A percentile compares a stretch with the other conserved stretches of the same genome.
Evolutionary conservation across 2,113 vertebrate species (phyloP).

Genomic region (Erinaceus europaeus): DNA sequence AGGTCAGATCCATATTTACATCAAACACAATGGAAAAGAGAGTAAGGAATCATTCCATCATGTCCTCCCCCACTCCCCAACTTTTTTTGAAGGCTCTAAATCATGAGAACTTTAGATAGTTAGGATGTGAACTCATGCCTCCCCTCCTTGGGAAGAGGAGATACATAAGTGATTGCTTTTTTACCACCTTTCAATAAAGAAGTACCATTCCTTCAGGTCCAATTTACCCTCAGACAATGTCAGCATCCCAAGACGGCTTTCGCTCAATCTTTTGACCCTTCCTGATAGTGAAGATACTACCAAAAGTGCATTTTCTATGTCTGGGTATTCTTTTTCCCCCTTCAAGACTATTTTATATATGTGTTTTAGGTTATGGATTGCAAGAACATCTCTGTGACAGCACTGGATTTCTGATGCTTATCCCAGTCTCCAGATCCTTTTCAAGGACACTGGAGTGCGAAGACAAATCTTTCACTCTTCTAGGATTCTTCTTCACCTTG

Average conservation of each 20-base stretch:
- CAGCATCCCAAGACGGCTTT: background rate
- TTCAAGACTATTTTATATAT: background rate
- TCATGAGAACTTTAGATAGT: background rate
- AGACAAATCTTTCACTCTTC: background rate
- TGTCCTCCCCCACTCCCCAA: background rate
- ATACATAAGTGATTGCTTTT: no score
- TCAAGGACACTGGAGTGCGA: background rate
- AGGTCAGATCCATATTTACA: background rate
- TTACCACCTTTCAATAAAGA: background rate
- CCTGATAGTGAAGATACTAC: background rate
- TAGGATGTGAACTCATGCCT: background rate
- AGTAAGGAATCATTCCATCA: background rate
- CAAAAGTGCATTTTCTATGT: background rate
- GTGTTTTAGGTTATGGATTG: background rate
- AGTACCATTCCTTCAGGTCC: background rate
- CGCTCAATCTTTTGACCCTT: background rate
- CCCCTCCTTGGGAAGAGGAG: background rate
- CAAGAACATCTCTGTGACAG: background rate
- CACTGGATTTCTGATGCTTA: background rate
- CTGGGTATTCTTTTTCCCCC: background rate
- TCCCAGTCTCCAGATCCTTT: background rate
- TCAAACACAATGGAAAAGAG: background rate
- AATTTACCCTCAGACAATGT: background rate
- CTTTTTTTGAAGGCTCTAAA: background rate
- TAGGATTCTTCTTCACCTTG: background rate